A percentile compares a stretch with the other conserved stretches of the same genome.
Conservation (phyloP, 2,888 invertebrate species). For the Cataglyphis albicans region DNA sequence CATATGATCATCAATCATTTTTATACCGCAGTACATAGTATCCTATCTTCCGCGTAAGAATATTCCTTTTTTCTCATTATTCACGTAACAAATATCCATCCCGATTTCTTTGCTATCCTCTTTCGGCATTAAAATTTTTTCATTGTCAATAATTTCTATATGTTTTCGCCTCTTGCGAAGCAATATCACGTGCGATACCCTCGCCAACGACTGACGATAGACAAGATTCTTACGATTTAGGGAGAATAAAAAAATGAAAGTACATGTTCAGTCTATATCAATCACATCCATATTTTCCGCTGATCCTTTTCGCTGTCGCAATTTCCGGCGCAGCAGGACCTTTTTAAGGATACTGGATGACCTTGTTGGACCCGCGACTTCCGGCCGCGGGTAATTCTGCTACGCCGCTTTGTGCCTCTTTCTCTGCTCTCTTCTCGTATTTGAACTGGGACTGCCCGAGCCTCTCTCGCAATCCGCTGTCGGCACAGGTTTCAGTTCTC, state of each 20-base stretch:
- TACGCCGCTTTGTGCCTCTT: slow-evolving; percentile 91
- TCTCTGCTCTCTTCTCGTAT: slow-evolving; percentile 87
- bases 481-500: slow-evolving; percentile 90
- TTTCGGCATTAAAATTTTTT: slow-evolving; percentile 10
- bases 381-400: slow-evolving; percentile 84
- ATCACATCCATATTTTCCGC: slow-evolving; percentile 78
- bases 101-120: slow-evolving; percentile 3
- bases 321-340: slow-evolving; percentile 82
- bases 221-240: slow-evolving; percentile 25
- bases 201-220: slow-evolving; percentile 42
- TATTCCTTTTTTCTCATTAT: background rate
- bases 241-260: slow-evolving; percentile 53
- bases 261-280: slow-evolving; percentile 72
- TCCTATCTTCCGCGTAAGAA: background rate
- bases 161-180: slow-evolving; percentile 14
- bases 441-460: slow-evolving; percentile 71
- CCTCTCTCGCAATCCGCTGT: slow-evolving; percentile 86
- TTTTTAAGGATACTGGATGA: slow-evolving; percentile 82
- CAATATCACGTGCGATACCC: slow-evolving; percentile 28
- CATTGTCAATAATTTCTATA: slow-evolving; percentile 15
- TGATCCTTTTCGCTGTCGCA: slow-evolving; percentile 80
- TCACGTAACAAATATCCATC: slow-evolving; percentile 14
- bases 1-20: slow-evolving; percentile 15
- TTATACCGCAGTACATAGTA: slow-evolving; percentile 6
- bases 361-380: slow-evolving; percentile 81